Percentiles rank a stretch among this genome's conserved stretches.
Evolutionary conservation across 2,797 vertebrate genomes (phyloP).

Genomic region (Hydrophis major): DNA sequence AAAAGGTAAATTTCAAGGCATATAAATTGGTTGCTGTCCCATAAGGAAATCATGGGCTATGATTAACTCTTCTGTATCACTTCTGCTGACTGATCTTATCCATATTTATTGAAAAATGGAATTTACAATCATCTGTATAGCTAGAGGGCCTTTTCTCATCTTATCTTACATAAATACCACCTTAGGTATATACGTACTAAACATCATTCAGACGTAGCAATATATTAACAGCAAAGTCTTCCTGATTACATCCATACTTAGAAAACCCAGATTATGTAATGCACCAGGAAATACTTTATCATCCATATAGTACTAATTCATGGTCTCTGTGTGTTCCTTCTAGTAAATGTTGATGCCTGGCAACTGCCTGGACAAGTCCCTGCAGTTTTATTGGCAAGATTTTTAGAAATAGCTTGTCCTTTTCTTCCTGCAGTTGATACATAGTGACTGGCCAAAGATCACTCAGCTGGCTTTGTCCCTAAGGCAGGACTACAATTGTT

Average conservation of each 20-base stretch:
- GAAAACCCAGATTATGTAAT: neutral
- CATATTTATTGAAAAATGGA: neutral
- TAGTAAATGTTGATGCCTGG: neutral
- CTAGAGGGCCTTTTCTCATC: neutral
- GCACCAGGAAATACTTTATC: neutral
- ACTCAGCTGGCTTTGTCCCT: neutral
- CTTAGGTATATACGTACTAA: neutral
- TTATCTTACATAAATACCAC: neutral
- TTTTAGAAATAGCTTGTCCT: neutral
- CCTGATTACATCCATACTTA: neutral
- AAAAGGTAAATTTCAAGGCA: conserved; percentile 1
- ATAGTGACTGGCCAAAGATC: neutral
- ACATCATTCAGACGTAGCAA: neutral
- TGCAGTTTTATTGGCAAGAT: neutral
- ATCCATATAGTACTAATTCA: neutral
- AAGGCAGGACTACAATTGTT: neutral
- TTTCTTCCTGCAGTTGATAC: neutral
- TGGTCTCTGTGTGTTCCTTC: neutral
- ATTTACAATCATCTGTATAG: neutral
- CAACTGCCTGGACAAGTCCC: neutral
- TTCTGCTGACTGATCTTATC: neutral
- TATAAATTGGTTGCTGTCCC: neutral
- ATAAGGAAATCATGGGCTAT: neutral
- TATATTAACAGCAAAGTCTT: neutral
- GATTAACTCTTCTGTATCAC: neutral